These are phyloP conservation scores for Alouatta palliata DNA, from an alignment of 2,113 vertebrate genomes.

Conservation along the genomic window DNA sequence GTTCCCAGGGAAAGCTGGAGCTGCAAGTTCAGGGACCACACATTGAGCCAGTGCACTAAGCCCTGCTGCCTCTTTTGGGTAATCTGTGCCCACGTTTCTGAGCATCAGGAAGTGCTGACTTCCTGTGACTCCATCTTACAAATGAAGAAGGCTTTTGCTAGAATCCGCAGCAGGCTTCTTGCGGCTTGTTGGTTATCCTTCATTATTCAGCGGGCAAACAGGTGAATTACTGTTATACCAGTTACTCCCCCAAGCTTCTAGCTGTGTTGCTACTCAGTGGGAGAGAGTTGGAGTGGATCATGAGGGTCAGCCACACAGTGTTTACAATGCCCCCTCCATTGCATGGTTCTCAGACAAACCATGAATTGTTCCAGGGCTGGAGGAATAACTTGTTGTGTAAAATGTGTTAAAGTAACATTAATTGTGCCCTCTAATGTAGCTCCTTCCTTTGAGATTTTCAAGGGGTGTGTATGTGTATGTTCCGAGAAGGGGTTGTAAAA, in stretches of 20 bases:
- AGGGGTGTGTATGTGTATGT: neutral
- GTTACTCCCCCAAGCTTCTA: neutral
- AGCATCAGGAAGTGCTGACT: neutral
- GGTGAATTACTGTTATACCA: neutral
- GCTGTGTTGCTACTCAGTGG: neutral
- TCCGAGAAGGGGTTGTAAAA: neutral
- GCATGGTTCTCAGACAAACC: neutral
- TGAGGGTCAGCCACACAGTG: neutral
- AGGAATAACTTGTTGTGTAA: neutral
- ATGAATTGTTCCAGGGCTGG: neutral
- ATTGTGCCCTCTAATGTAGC: neutral
- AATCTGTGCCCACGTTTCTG: neutral
- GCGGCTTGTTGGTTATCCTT: neutral
- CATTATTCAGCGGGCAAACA: neutral
- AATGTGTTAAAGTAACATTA: neutral
- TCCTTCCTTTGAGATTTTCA: neutral
- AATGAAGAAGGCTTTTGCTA: neutral
- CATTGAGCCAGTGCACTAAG: neutral
- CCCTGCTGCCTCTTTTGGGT: neutral
- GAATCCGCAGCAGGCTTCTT: neutral
- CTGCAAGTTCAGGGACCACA: neutral
- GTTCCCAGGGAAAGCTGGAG: neutral
- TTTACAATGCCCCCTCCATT: neutral
- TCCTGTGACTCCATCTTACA: neutral
- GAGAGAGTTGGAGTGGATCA: neutral